These are phyloP conservation scores for Python bivittatus DNA, from an alignment of 2,113 vertebrate genomes.

Conservation along the genomic window DNA sequence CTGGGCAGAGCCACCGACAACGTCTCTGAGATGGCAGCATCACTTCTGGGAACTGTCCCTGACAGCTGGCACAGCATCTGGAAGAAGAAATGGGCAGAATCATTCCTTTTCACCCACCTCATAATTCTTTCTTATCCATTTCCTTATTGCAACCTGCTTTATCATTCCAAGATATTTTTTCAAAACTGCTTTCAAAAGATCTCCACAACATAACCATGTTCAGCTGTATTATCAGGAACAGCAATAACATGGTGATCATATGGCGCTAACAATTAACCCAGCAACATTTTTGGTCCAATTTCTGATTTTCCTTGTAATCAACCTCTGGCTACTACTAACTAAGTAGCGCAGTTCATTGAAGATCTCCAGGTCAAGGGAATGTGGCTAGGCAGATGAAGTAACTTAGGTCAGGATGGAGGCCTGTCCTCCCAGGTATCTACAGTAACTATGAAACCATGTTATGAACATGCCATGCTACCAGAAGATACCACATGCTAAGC, in stretches of 20 bases:
- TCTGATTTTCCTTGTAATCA: neutral
- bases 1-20: conserved; percentile 63
- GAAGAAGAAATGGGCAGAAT: neutral
- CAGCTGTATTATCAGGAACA: neutral
- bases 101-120: neutral
- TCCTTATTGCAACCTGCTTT: neutral
- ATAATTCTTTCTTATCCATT: neutral
- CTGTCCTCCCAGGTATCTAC: neutral
- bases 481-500: neutral
- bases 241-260: neutral
- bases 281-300: neutral
- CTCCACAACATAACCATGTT: too few relatives aligned
- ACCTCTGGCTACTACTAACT: neutral
- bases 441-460: neutral
- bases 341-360: neutral
- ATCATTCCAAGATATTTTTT: neutral
- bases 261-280: neutral
- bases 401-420: neutral
- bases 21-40: conserved; percentile 53
- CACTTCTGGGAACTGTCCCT: conserved; percentile 59
- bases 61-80: conserved; percentile 70
- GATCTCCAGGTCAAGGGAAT: neutral
- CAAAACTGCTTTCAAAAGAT: neutral
- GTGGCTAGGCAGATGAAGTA: neutral
- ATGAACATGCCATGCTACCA: neutral